Evolutionary conservation across 2,113 vertebrate genomes (phyloP), one percentile per base, ranked within the genome.

Genomic region (Lagopus leucura): DNA sequence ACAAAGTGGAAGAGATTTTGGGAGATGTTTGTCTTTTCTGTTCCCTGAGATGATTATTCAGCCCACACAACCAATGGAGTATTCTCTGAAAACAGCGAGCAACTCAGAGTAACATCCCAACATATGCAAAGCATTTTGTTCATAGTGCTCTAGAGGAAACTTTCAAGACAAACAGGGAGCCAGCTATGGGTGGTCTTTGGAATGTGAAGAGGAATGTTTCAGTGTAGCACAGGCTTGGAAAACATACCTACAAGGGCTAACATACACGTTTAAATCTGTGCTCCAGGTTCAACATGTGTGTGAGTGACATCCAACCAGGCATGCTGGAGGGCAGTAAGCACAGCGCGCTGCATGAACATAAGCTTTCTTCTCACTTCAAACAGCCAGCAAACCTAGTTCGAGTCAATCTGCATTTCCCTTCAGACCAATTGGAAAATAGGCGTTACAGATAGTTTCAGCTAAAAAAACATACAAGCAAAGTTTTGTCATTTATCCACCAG

Each of bases 41-140:
- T 88, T 91, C 82, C 76, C 86, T 65, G 57, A 83, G 65, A 65
- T 85, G 74, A 47, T 86, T 83, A 61, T 82, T 93, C 81, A 90
- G 77, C 83, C 77, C 73, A 84, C 88, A 86, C 61, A 95, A 42
- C 40, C 79, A 88, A 40, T 58, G 81, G 30, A 84, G 30, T 21
- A 30, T 55, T 80, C 54, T 89, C 64, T 60, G 73, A 72, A 86
- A 96, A 96, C 84, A 79, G 28, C 78, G 69, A 93, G 75, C 75
- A 88, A 57, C 65, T 89, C 50, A 85, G 69, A 93, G 92, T 60
- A 86, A 92, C 80, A 82, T 91, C 82, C 66, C 94, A 90, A 92
- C 95, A 96, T 89, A 55, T 96, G 94, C 88, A 97, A 97, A 89
- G 87, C 82, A 94, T 96, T 97, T 97, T 89, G 88, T 93, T 93